phyloP scores from a whole-genome alignment of 2,113 vertebrate species.

The Prionailurus viverrinus region DNA sequence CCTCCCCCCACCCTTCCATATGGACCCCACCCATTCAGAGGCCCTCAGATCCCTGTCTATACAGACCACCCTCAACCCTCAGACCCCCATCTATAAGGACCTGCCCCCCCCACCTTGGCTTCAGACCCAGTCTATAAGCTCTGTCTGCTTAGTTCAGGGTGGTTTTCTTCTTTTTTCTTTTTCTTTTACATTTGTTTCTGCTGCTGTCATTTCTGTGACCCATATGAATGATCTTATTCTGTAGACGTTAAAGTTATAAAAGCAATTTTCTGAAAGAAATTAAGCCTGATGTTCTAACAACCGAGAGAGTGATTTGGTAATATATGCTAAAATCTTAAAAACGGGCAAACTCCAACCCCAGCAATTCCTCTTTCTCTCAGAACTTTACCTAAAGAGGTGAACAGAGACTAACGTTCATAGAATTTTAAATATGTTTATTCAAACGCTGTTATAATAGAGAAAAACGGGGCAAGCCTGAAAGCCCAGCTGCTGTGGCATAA shows the following conservation, averaged over 20 bases:
- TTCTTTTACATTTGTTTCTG: neutral
- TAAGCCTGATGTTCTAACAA: neutral
- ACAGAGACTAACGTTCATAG: neutral
- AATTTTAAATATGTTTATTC: neutral
- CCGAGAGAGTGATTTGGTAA: neutral
- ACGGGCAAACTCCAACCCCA: neutral
- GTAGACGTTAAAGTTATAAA: neutral
- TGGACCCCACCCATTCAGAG: neutral
- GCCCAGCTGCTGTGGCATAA: neutral
- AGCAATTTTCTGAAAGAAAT: neutral
- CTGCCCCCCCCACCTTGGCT: too few species aligned
- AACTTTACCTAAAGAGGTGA: neutral
- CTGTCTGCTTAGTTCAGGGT: too few species aligned
- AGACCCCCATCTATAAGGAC: neutral
- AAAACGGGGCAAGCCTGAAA: accelerated
- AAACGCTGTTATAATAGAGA: neutral
- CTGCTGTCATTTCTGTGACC: neutral
- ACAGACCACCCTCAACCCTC: neutral
- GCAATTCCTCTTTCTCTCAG: neutral
- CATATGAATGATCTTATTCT: neutral
- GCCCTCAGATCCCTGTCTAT: neutral
- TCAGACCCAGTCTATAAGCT: accelerated
- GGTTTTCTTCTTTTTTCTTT: too few species aligned
- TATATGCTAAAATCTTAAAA: neutral
- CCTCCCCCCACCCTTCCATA: neutral